Base-by-base conservation (phyloP, 2,797 vertebrate genomes). In the Delichon dasypus region DNA sequence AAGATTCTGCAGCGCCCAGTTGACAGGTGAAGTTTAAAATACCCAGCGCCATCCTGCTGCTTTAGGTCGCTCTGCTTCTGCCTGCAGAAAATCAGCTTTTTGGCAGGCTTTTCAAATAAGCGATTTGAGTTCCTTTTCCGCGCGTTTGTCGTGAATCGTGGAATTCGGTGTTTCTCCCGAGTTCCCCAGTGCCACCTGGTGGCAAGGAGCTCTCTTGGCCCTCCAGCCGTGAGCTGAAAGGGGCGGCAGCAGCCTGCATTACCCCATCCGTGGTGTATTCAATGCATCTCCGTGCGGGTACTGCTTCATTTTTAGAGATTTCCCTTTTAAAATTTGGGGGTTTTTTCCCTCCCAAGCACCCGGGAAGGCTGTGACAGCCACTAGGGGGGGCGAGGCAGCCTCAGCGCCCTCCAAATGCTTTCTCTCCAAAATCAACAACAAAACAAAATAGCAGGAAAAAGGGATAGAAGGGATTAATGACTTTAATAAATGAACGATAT, bases 171-270 rank as follows among this genome's bases (percentile, higher is more conserved):
- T 62, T 76, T 72, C 47, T 40, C n/a, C 32, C 0, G 65, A 11
- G 77, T 90, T 90, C 61, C 85, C 80, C 84, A 92, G 89, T 94
- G 85, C 96, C 96, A 92, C 65, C 96, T 96, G 84, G 92, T 70
- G 85, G 94, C 73, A 73, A 48, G 53, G 91, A 89, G 67, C 40
- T 51, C 68, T 67, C 60, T 27, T 1, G 11, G 68, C 32, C 42
- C 47, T 66, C 50, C 70, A 50, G 62, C 26, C 1, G 7, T 51
- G 55, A 83, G 79, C 76, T 2, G 23, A 18, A 3, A 67, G 81
- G 67, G 51, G 40, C 16, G 16, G 72, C n/a, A 58, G 10, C 36
- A 45, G 14, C 57, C 54, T 26, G 57, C 29, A 2, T 58, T 42
- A 50, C 40, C 48, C 30, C 21, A 48, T 3, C 11, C 62, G 2